Evolutionary conservation across 2,113 vertebrate genomes (phyloP).

Genomic region (Muntiacus muntjak): DNA sequence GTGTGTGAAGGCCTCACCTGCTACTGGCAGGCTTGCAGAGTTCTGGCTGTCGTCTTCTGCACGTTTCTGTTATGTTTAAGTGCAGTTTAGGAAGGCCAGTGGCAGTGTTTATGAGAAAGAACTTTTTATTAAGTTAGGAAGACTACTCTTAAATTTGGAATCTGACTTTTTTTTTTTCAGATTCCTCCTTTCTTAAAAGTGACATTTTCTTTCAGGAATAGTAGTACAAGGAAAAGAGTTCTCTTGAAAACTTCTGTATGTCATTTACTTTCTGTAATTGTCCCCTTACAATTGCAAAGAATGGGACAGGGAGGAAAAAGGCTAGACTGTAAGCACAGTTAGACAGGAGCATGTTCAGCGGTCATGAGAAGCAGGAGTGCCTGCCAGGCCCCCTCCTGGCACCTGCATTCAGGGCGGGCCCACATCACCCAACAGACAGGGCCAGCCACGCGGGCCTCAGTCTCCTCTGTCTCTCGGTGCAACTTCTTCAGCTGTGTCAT

Average conservation of each 20-base stretch:
- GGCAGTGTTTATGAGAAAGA: not conserved
- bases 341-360: not conserved
- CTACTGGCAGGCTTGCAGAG: not conserved
- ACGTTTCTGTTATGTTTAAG: not conserved
- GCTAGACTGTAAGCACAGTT: not conserved
- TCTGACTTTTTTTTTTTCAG: not conserved
- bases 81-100: not conserved
- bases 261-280: not conserved
- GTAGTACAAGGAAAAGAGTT: conserved; percentile 7
- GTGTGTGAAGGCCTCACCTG: not conserved
- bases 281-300: not conserved
- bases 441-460: not conserved
- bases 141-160: conserved; percentile 8
- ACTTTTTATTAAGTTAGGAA: not conserved
- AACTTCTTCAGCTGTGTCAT: not conserved
- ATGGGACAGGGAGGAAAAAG: not conserved
- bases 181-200: conserved; percentile 13
- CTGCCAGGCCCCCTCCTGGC: not conserved
- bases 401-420: not conserved
- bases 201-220: not conserved
- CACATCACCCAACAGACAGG: not conserved
- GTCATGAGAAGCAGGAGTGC: not conserved
- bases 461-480: not conserved
- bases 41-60: not conserved
- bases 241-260: not conserved